Evolutionary conservation across 1,140 invertebrate genomes (phyloP), one percentile per base, ranked within the genome.

Genomic region (Sycophila sp.): DNA sequence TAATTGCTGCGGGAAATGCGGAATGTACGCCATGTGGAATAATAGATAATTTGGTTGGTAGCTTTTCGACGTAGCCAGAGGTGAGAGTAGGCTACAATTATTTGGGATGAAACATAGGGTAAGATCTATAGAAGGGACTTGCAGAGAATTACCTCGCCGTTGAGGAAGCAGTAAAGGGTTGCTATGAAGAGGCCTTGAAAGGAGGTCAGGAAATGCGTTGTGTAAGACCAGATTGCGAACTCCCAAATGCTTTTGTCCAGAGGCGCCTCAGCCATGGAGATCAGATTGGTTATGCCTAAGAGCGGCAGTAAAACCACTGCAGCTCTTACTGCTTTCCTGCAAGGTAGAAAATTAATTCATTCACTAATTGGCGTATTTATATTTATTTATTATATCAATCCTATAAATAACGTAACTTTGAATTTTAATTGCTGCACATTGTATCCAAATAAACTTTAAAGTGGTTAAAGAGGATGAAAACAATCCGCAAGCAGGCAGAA

Each of bases 111-210:
- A 24, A 4, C 15, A 55, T 13, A 19, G 30, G 36, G 36, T 32
- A 56, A 38, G 17, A 36, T 19, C 15, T 58, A 58, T 13, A 38
- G 38, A 56, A 32, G 24, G 2, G 28, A 42, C 4, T 42, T 30
- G 13, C 30, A 38, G n/a, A n/a, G 19, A 36, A 81, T 89, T 86
- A 96, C 94, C 90, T 97, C 95, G 58, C 92, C 92, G 77, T 97
- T 97, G 32, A 94, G 83, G 76, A 96, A 96, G 80, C 95, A 97
- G 81, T 96, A 97, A 19, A 96, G 85, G 2, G 92, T 88, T 0
- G 94, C 91, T 28, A 96, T 91, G 77, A 96, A 93, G 70, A 96
- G 92, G 3, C 95, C 95, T 87, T 97, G 94, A 78, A 95, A 96
- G 1, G 94, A 94, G 2, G 90, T 90, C 11, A 96, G 86, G 75